Base-by-base conservation (phyloP, 2,888 invertebrate species). In the Drosophila antonietae region DNA sequence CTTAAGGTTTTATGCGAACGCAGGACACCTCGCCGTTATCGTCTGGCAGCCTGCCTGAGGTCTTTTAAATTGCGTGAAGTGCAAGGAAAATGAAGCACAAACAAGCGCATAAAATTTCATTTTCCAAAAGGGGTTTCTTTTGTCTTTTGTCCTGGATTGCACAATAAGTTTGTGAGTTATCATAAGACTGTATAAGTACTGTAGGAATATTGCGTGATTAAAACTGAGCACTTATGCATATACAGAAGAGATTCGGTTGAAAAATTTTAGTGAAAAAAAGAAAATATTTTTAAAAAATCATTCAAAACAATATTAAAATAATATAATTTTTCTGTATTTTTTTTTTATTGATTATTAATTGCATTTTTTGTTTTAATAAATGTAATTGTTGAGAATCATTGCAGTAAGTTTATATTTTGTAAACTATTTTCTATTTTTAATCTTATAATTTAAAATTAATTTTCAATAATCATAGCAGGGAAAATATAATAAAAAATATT, bases 1-100 rank as follows among this genome's bases (percentile, higher is more conserved):
- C 71, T 81, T 88, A 83, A 83, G 72, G 76, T 88, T 80, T 88
- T 74, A 80, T 88, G 81, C 60, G 73, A 75, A 73, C 78, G 75
- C 63, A 81, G 70, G 78, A 78, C 76, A 74, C 73, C 81, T 66
- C 58, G n/a, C 78, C 67, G 73, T 68, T 88, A 73, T 81, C 67
- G 85, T 62, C 70, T 51, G 59, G 51, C 73, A n/a, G 39, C 20
- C 31, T 57, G 75, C 52, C 74, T 56, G 58, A 70, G 61, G 66
- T 60, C 58, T 53, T 62, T 70, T 56, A 61, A 41, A 66, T 56
- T 80, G 65, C 52, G 63, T 62, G 44, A 83, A 83, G 78, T 83
- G 78, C 57, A 65, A 55, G 47, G 57, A 70, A 64, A 69, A 68
- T 71, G 65, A 80, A 68, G 41, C 70, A 71, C 68, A 70, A 75